Percentiles rank a stretch among this genome's conserved stretches.
phyloP scores from a whole-genome alignment of 2,888 invertebrate genomes.

The Sminthurides aquaticus region DNA sequence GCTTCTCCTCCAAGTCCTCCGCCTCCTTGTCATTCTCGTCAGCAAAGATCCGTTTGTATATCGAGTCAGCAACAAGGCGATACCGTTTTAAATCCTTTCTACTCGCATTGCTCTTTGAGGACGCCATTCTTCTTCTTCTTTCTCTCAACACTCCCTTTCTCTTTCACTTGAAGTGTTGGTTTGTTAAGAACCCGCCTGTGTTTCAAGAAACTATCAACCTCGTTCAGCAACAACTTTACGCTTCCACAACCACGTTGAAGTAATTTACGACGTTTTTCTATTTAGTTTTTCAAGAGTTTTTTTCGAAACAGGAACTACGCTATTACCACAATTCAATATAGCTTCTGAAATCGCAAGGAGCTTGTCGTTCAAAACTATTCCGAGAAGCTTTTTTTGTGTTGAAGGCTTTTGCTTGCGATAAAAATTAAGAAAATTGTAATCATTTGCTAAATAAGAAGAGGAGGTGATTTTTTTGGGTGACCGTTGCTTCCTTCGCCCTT shows the following conservation, averaged over 20 bases:
- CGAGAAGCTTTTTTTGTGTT: not conserved
- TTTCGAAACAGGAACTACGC: not conserved
- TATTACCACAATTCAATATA: not conserved
- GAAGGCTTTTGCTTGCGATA: not conserved
- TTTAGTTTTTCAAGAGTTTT: not conserved
- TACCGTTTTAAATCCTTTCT: no score
- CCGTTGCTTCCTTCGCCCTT: no score
- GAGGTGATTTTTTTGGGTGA: no score
- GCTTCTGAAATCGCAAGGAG: not conserved
- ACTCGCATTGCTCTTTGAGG: no score
- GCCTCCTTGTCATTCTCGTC: not conserved
- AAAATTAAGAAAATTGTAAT: slow-evolving; percentile 1
- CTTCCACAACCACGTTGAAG: not conserved
- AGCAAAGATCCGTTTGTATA: not conserved
- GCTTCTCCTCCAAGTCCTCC: not conserved
- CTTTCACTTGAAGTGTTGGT: not conserved
- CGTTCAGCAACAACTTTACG: not conserved
- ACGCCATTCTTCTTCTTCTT: no score
- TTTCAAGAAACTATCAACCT: not conserved
- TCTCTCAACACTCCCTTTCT: no score
- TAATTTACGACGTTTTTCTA: not conserved
- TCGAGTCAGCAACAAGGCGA: not conserved
- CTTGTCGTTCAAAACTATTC: not conserved
- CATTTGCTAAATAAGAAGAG: slow-evolving; percentile 1
- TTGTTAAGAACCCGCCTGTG: not conserved